Evolutionary conservation across 2,113 vertebrate species (phyloP).

Genomic region (Lamprologus callipterus): DNA sequence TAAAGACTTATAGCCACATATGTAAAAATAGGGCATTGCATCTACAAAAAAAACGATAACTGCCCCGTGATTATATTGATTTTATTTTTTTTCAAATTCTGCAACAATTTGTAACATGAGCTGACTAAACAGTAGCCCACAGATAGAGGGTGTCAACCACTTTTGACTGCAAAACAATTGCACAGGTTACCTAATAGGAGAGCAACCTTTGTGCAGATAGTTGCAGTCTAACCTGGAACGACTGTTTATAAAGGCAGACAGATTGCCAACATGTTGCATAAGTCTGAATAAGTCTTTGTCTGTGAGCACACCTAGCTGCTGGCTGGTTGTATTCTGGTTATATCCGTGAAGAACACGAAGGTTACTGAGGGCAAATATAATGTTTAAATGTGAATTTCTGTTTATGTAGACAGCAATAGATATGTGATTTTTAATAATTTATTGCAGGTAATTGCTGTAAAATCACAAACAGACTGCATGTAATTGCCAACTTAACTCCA

Average conservation of each 20-base stretch:
- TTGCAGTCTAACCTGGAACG: not conserved
- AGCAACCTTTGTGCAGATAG: not conserved
- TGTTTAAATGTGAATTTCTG: not conserved
- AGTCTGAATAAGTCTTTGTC: not conserved
- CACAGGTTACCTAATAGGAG: not conserved
- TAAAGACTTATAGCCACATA: not conserved
- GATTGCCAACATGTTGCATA: not conserved
- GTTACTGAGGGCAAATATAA: not conserved
- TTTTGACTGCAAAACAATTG: not conserved
- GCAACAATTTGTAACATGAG: not conserved
- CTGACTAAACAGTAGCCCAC: not conserved
- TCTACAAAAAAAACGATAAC: not conserved
- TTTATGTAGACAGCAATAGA: not conserved
- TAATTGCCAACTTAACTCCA: accelerated
- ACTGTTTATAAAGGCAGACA: not conserved
- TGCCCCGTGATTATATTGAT: not conserved
- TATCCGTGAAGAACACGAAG: not conserved
- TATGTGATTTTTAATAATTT: not conserved
- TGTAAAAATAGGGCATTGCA: not conserved
- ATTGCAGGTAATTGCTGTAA: not conserved
- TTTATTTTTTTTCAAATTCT: not conserved
- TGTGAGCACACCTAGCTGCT: not conserved
- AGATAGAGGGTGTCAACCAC: not conserved
- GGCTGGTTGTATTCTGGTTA: not conserved
- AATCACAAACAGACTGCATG: not conserved